Percentiles rank a stretch among this genome's conserved stretches.
Evolutionary conservation across 1,140 invertebrate genomes (phyloP).

Genomic region (Piezodorus guildinii): DNA sequence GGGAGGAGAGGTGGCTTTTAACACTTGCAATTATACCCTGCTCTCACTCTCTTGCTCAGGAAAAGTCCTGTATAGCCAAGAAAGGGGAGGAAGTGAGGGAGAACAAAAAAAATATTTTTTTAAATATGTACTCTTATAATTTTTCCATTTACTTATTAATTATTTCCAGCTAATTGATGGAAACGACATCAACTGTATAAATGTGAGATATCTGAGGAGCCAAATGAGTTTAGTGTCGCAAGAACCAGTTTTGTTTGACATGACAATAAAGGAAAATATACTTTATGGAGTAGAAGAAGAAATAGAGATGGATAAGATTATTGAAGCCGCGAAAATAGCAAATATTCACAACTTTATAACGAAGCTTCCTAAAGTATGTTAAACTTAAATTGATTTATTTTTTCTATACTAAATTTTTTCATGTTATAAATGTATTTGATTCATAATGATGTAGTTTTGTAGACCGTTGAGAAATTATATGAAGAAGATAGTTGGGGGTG

Average conservation of each 20-base stretch:
- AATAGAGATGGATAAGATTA: conserved; percentile 46
- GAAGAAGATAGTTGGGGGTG: too few relatives aligned
- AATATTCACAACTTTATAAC: conserved; percentile 79
- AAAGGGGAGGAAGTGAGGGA: too few relatives aligned
- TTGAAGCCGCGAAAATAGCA: conserved; percentile 67
- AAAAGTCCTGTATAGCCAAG: too few relatives aligned
- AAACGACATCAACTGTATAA: conserved; percentile 50
- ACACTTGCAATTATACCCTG: too few relatives aligned
- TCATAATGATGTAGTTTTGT: too few relatives aligned
- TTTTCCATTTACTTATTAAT: neutral
- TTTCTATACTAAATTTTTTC: too few relatives aligned
- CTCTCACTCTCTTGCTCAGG: too few relatives aligned
- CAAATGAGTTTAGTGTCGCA: conserved; percentile 66
- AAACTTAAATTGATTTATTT: too few relatives aligned
- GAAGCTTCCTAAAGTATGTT: conserved; percentile 55
- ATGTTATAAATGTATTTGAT: neutral
- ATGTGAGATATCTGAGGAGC: conserved; percentile 54
- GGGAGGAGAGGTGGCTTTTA: too few relatives aligned
- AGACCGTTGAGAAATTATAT: too few relatives aligned
- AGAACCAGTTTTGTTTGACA: conserved; percentile 62
- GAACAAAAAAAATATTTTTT: too few relatives aligned
- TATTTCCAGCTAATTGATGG: conserved; percentile 22
- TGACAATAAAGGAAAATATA: conserved; percentile 70
- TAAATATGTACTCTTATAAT: too few relatives aligned
- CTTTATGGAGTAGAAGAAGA: conserved; percentile 42